Base-by-base conservation (phyloP, 2,797 vertebrate genomes). In the Gobionotothen gibberifrons region DNA sequence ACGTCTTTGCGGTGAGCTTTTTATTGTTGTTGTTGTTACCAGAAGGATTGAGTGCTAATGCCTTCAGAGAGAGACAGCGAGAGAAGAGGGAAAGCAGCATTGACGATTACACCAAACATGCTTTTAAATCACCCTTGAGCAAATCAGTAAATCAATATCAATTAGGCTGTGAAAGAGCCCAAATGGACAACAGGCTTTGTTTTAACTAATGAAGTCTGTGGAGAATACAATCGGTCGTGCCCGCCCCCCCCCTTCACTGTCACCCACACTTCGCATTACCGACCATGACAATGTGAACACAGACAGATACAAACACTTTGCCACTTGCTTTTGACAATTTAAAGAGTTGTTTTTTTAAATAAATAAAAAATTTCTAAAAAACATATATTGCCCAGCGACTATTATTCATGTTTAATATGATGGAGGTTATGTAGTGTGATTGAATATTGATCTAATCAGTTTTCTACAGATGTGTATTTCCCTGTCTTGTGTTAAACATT, bases 151-250 rank as follows among this genome's bases (percentile, higher is more conserved):
- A 92, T 95, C 94, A 92, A 94, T 94, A 94, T 92, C 93, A 93
- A 93, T 93, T 93, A 94, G 87, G 85, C 84, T 76, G 89, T 79
- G 85, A 86, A 92, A 80, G 84, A 85, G 87, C 89, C 85, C 90
- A 84, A 92, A 90, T 74, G 90, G 92, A 93, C 92, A 92, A 91
- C 87, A 86, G 90, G 90, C 91, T 94, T 93, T 93, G 92, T 92
- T 93, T 93, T 89, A 93, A 93, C 93, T 92, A 93, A 94, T 93
- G 92, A 93, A 93, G 93, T 93, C 92, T 93, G 86, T 81, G 46
- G 92, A 92, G 92, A 84, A 90, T 88, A 87, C 82, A 71, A 82
- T 90, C 83, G 83, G 72, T 77, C 74, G 58, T 68, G 58, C 74
- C 16, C 14, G 58, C 15, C 5, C 16, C 22, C 22, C 2, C 22